Base-by-base conservation (phyloP, 2,888 invertebrate species). In the Nomada ferruginata region DNA sequence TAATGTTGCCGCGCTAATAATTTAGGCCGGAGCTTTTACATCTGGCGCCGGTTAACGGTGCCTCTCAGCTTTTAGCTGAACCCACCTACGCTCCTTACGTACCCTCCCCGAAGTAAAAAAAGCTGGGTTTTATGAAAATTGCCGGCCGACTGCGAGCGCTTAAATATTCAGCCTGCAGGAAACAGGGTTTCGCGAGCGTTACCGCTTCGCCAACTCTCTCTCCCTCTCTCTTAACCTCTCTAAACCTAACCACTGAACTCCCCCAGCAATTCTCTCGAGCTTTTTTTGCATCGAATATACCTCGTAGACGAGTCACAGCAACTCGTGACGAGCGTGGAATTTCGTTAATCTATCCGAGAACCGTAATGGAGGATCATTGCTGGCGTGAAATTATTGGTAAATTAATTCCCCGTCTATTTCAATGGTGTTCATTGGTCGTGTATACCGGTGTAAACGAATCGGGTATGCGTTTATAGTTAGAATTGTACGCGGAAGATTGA, bases 1-100 rank as follows among this genome's bases (percentile, higher is more conserved):
- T 81, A 83, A 83, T 80, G 60, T 79, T 77, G 73, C 63, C 65
- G 50, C 20, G 82, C 50, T 76, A 85, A 87, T 87, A 83, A 81
- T 87, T 86, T 81, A 85, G 76, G 69, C 70, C 66, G 53, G 44
- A 7, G 61, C 79, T 71, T 76, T 82, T 77, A 77, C 69, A 79
- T 66, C 66, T 65, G 61, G 36, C 66, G 73, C 42, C 63, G 68
- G 79, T 87, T 87, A 86, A 84, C 76, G 47, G 73, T 52, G 52
- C n/a, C 13, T 7, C 13, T 15, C 13, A 44, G 79, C 85, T 87
- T 76, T 86, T 77, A 79, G 60, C 75, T 47, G 65, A 36, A 50
- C 55, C 57, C 29, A 36, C 55, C 42, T 13, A 15, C 52, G n/a
- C 20, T 26, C 44, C 68, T 68, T 66, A 61, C 61, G 50, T 65